Base-by-base conservation (phyloP, 2,113 vertebrate species). In the Pelmatolapia mariae region DNA sequence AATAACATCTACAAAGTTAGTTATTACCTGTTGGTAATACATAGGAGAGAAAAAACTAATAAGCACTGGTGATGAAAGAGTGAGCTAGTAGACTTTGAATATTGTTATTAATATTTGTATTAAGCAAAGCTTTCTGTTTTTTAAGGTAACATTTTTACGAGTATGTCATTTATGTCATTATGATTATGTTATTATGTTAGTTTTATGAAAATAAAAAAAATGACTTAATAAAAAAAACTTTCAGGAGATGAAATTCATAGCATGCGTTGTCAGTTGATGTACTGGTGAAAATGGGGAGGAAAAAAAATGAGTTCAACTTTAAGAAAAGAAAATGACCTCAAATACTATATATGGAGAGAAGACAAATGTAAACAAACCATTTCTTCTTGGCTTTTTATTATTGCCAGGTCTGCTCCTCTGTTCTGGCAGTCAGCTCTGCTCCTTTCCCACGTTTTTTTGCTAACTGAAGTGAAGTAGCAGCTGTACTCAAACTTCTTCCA, bases 351-450 rank as follows among this genome's bases (percentile, higher is more conserved):
- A 45, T 0, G 13, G 38, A 26, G 36, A 26, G 22, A 73, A 11
- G 4, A 50, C 10, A 31, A 19, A 50, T 76, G 16, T 31, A 45
- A 76, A 94, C 93, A 4, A 71, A 96, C 95, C 94, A 94, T 93
- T 89, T 95, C 89, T 3, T 86, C 86, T 31, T 3, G 2, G 16
- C 26, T 94, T 8, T 61, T 90, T 4, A 96, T 29, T 50, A 94
- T 50, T 5, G 86, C 92, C 88, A 96, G 89, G 81, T 96, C 92
- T 5, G 82, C 94, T 24, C 85, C 86, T 53, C 66, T 91, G 47
- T 0, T 24, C n/a, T 81, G n/a, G 82, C 95, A 96, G 76, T 71
- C 33, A 1, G 79, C 50, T 84, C 94, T 89, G 80, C 85, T 86
- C 36, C 2, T 2, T 2, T 4, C 76, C 95, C 95, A 96, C 6